Conservation (phyloP, 1,140 invertebrate species). For the Eurosta solidaginis region DNA sequence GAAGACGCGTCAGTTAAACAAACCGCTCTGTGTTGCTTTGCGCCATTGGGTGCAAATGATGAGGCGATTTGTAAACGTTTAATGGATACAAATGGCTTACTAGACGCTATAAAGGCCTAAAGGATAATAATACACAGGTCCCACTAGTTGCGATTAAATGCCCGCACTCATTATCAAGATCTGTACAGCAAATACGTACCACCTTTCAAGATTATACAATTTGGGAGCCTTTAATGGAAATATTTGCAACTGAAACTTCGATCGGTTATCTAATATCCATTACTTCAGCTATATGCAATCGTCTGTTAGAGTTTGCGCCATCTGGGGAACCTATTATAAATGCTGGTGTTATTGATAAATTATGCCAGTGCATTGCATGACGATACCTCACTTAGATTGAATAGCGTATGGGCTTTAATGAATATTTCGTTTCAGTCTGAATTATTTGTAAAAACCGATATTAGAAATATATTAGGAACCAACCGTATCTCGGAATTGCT, state of each 20-base stretch:
- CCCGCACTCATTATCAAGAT: slow-evolving; percentile 88
- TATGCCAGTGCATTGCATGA: slow-evolving; percentile 79
- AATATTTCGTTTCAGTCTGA: no score
- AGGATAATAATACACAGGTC: slow-evolving; percentile 71
- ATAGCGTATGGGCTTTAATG: no score
- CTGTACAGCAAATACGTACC: slow-evolving; percentile 89
- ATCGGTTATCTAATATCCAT: slow-evolving; percentile 80
- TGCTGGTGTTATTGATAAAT: no score
- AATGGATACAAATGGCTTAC: slow-evolving; percentile 88
- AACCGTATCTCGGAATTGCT: slow-evolving; percentile 82
- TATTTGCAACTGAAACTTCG: slow-evolving; percentile 65
- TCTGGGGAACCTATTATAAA: no score
- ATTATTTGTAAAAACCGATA: no score
- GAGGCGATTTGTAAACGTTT: slow-evolving; percentile 92
- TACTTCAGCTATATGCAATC: slow-evolving; percentile 89
- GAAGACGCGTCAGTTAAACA: slow-evolving; percentile 67
- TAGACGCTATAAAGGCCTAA: slow-evolving; percentile 83
- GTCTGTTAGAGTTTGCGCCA: slow-evolving; percentile 92
- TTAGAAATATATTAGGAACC: no score
- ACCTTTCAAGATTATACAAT: slow-evolving; percentile 93
- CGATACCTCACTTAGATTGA: slow-evolving; percentile 79
- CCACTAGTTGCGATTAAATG: slow-evolving; percentile 86
- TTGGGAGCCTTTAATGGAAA: slow-evolving; percentile 90
- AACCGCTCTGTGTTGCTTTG: no score
- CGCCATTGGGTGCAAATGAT: slow-evolving; percentile 89